Evolutionary conservation across 2,113 vertebrate species (phyloP), one percentile per base, ranked within the genome.

Genomic region (Epinephelus moara): DNA sequence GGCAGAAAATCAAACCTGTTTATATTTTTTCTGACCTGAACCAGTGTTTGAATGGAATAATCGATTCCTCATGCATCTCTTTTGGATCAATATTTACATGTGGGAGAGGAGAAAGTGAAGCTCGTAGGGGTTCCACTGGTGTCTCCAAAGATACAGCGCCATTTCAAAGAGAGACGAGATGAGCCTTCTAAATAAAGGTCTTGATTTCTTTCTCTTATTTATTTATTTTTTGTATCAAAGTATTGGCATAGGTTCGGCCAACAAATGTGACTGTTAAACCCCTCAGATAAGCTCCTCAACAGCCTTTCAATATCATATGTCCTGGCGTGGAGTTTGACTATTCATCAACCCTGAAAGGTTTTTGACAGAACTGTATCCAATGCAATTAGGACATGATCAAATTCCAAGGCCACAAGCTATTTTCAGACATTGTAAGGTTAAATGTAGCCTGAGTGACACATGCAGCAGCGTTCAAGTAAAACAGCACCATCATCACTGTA

Each of bases 61-160:
- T 93, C 88, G 17, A 91, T 93, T 89, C 73, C 74, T 88, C 78
- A 87, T 80, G 85, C 88, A 62, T 90, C 82, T 88, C 70, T 75
- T 87, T 80, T 81, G 87, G 88, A 93, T 94, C 90, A 70, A 93
- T 93, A 85, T 83, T 72, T 78, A 72, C 85, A 85, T 84, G 88
- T 85, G 88, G 85, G 84, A 80, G 86, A 90, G 70, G 45, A 81
- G 82, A 66, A 17, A 83, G 75, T 27, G 53, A 50, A 81, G 84
- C 78, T 74, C 3, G 69, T 78, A 70, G 82, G 88, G 93, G 82
- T 75, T 83, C 85, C 49, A n/a, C 77, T 10, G 81, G 70, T 89
- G 86, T 75, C 84, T 89, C 33, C 81, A 53, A 69, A 89, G 81
- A 92, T 86, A 85, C 56, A 80, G 81, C 81, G 64, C 42, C 69